A percentile compares a stretch with the other conserved stretches of the same genome.
Evolutionary conservation across 64 coral and sea anemone genomes (phyloP).

Genomic region (Trachythela sp.): DNA sequence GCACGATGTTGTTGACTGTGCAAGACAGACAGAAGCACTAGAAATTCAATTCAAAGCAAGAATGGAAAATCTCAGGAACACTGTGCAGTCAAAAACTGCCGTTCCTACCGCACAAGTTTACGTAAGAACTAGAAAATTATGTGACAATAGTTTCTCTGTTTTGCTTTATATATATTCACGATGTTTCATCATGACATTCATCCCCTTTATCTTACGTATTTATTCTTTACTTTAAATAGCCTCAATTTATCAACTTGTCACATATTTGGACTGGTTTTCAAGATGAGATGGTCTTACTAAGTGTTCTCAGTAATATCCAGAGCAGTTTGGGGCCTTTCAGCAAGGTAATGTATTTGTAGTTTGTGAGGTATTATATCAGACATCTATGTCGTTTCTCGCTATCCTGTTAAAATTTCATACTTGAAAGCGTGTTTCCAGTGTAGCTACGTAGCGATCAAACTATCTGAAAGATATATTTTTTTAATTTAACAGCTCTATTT

Average conservation of each 20-base stretch:
- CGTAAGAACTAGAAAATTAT: constrained; percentile 44
- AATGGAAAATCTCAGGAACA: constrained; percentile 73
- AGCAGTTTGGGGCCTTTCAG: constrained; percentile 88
- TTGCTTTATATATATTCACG: too few species aligned
- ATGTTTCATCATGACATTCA: neutral
- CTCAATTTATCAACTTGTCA: constrained; percentile 89
- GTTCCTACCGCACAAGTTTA: constrained; percentile 94
- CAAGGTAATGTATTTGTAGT: constrained; percentile 44
- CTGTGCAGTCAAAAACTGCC: constrained; percentile 94
- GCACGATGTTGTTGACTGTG: constrained; percentile 95
- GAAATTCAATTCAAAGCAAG: constrained; percentile 83
- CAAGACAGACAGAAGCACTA: constrained; percentile 72
- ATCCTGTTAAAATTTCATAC: too few species aligned
- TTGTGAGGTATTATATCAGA: too few species aligned
- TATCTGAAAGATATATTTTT: too few species aligned
- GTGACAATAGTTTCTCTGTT: neutral
- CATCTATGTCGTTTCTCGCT: neutral
- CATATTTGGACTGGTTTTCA: constrained; percentile 97
- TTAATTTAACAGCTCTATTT: too few species aligned
- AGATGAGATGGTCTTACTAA: constrained; percentile 95
- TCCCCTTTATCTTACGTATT: neutral
- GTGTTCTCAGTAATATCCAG: constrained; percentile 97
- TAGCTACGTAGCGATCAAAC: too few species aligned
- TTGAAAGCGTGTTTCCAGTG: too few species aligned
- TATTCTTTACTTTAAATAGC: constrained; percentile 21